Base-by-base conservation (phyloP, 2,113 vertebrate genomes). In the Ramphastos sulfuratus region DNA sequence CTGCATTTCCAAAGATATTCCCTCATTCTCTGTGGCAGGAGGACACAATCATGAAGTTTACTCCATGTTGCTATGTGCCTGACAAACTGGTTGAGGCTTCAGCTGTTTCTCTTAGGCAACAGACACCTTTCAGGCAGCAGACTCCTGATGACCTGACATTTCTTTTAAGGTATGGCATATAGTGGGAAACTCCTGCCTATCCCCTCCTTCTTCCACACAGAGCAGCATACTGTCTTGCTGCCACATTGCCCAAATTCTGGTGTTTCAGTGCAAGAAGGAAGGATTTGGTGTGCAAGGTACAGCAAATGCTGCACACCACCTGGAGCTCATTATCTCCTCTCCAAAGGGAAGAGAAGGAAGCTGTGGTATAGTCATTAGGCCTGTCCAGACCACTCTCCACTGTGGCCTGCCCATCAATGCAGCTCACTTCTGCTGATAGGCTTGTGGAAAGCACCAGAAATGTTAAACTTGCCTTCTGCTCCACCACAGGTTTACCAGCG, bases 191-290 rank as follows among this genome's bases (percentile, higher is more conserved):
- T 85, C 15, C 37, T 4, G 2, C 65, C 72, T 0, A 0, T 37
- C 27, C 25, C 27, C 20, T 71, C 42, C 54, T 61, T 30, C n/a
- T 56, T 71, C 42, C 0, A 1, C 5, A 8, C 27, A 63, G 66
- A 44, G 27, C 18, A 52, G 14, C 0, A 0, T 55, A 12, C 64
- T 2, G 0, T 27, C 81, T 42, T 4, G 1, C 69, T 4, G 1
- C 54, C 39, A 70, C 6, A 3, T n/a, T 12, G 2, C 54, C 64
- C 35, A 1, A 0, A 67, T 72, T 71, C 54, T 30, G 54, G 63
- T 25, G 10, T n/a, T 92, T 86, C 64, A 42, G 65, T 39, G n/a
- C 33, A 72, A 82, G 14, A 90, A 50, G 1, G 5, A 87, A 31
- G 20, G 58, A 76, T 71, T 74, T 80, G 61, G 35, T 0, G 0